Base-by-base conservation (phyloP, 1,140 invertebrate genomes). In the Drosophila nasuta region DNA sequence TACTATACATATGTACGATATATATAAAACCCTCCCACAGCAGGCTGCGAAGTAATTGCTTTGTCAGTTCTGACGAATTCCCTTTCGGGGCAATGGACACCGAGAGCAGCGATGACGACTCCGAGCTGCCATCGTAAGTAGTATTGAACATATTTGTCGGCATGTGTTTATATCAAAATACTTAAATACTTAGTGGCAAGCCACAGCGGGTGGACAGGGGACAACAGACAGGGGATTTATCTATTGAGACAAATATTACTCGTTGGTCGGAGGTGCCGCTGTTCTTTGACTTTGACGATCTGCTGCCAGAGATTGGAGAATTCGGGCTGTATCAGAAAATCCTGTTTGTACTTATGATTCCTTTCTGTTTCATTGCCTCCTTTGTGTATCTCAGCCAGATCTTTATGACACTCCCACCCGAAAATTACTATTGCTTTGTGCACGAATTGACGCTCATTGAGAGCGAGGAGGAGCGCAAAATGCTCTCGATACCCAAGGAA, bases 381-480 rank as follows among this genome's bases (percentile, higher is more conserved):
- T 97, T 96, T 93, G 96, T 97, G 0, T 97, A 97, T 91, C 97
- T 97, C 91, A 95, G 96, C 0, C 96, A 97, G 92, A 96, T 97
- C 49, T 97, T 97, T 89, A 96, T 97, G 92, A 96, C 96, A 0
- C 91, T 97, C 2, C 94, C 95, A 28, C 96, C 96, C 0, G 94
- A 95, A n/a, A 93, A 95, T 11, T 95, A 97, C 81, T 97, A 96
- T 96, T 97, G 96, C 82, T 92, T 88, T 60, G 94, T 97, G 1
- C 95, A 95, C 0, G 95, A 96, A 82, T 85, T 97, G 45, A 6
- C 48, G 7, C 5, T 73, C 3, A 66, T 66, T 1, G 2, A 5
- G 0, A 62, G 38, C 52, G 63, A 66, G 25, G 56, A 72, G 38
- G 43, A 77, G 30, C 85, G 83, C 7, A 87, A 64, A 17, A 8